phyloP scores from a whole-genome alignment of 2,888 invertebrate species.

The Zygaena filipendulae region DNA sequence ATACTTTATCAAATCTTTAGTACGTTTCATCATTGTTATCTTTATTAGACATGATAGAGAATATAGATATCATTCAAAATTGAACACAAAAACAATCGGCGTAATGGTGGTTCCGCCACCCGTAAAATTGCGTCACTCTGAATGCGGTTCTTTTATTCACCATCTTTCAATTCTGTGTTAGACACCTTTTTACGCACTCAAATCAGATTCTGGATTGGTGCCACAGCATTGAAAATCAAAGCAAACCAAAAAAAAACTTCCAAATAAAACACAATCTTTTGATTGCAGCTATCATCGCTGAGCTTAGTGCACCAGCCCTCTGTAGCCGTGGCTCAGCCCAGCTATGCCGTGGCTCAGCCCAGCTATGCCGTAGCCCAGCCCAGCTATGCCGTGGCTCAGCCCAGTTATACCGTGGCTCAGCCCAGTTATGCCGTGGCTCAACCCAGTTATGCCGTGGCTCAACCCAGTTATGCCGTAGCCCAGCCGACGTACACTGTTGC shows the following conservation, averaged over 20 bases:
- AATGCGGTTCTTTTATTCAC: no score
- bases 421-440: slow-evolving; percentile 15
- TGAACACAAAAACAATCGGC: no score
- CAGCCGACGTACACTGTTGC: slow-evolving; percentile 21
- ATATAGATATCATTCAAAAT: slow-evolving; percentile 3
- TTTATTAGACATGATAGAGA: not conserved
- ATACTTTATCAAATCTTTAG: no score
- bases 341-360: slow-evolving; percentile 18
- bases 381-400: slow-evolving; percentile 17
- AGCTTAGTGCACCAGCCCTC: slow-evolving; percentile 21
- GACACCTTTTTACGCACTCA: no score
- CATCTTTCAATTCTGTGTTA: no score
- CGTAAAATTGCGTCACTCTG: no score
- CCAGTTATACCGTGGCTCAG: slow-evolving; percentile 2
- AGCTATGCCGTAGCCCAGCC: not conserved
- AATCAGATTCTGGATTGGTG: no score
- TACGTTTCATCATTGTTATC: no score
- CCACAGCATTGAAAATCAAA: no score
- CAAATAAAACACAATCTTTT: no score
- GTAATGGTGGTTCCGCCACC: no score
- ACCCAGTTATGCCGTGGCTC: slow-evolving; percentile 8
- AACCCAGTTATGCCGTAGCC: slow-evolving; percentile 15
- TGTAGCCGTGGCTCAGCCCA: slow-evolving; percentile 23
- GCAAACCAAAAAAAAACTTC: no score
- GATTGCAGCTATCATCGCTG: slow-evolving; percentile 29